phyloP scores from a whole-genome alignment of 2,888 invertebrate genomes.

The Auanema freiburgensis region DNA sequence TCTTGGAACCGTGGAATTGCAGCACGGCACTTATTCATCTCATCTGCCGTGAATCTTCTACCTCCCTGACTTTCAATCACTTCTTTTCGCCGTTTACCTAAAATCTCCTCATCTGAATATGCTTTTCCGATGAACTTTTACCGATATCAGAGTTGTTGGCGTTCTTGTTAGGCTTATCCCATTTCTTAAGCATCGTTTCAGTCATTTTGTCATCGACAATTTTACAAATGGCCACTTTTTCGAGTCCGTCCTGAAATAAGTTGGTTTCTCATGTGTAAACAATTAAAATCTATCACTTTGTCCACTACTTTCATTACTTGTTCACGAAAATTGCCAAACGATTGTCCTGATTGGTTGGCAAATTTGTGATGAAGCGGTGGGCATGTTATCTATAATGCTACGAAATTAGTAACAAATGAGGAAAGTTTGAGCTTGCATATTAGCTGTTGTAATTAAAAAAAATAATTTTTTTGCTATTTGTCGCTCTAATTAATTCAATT shows the following conservation, averaged over 20 bases:
- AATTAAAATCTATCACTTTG: constrained; percentile 20
- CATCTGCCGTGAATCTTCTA: constrained; percentile 40
- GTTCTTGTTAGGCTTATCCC: constrained; percentile 45
- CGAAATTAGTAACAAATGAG: background rate
- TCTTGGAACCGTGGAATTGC: constrained; percentile 49
- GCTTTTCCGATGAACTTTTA: constrained; percentile 2
- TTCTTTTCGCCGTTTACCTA: constrained; percentile 42
- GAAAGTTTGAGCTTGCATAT: background rate
- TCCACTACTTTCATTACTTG: constrained; percentile 50
- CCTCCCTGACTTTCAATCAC: constrained; percentile 44
- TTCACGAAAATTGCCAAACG: constrained; percentile 50
- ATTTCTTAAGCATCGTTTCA: constrained; percentile 43
- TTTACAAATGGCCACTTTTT: constrained; percentile 43
- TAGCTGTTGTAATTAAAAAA: background rate
- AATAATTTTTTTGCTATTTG: background rate
- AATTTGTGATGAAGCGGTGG: constrained; percentile 38
- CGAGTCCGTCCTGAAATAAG: constrained; percentile 31
- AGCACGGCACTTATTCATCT: constrained; percentile 38
- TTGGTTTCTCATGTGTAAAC: constrained; percentile 2
- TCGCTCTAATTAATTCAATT: constrained; percentile 2
- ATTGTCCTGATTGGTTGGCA: constrained; percentile 47
- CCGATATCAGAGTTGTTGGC: constrained; percentile 52
- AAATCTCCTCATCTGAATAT: background rate
- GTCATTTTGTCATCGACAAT: constrained; percentile 52
- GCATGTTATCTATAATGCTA: constrained; percentile 23